phyloP scores from a whole-genome alignment of 2,797 vertebrate genomes.

The Anisognathus igniventris region DNA sequence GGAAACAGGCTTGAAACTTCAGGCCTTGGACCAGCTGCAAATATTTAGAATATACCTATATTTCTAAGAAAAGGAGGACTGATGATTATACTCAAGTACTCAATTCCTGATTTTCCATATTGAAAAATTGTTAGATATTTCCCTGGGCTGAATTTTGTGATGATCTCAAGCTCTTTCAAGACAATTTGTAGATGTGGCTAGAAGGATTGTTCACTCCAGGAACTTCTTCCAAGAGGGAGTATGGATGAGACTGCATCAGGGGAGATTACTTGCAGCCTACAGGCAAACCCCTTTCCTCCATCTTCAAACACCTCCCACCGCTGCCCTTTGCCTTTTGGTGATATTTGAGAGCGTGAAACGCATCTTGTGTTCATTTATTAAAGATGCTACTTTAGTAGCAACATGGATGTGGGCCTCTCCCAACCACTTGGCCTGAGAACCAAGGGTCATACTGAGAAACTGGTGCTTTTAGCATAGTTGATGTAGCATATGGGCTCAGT shows the following conservation, averaged over 20 bases:
- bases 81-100: neutral
- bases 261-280: neutral
- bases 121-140: neutral
- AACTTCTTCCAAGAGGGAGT: neutral
- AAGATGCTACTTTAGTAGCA: neutral
- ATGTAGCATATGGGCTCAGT: neutral
- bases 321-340: neutral
- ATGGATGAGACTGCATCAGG: neutral
- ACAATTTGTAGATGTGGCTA: neutral
- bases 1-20: neutral
- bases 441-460: neutral
- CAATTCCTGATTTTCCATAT: neutral
- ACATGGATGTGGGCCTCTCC: neutral
- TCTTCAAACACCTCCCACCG: neutral
- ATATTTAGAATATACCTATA: neutral
- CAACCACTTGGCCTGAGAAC: neutral
- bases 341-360: neutral
- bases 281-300: neutral
- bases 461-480: neutral
- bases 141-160: neutral
- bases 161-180: neutral
- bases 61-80: neutral
- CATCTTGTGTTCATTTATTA: neutral
- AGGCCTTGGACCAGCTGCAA: neutral
- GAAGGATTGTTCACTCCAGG: neutral